Percentiles rank a stretch among this genome's conserved stretches.
Evolutionary conservation across 2,888 invertebrate genomes (phyloP).

Genomic region (Eupithecia subfuscata): DNA sequence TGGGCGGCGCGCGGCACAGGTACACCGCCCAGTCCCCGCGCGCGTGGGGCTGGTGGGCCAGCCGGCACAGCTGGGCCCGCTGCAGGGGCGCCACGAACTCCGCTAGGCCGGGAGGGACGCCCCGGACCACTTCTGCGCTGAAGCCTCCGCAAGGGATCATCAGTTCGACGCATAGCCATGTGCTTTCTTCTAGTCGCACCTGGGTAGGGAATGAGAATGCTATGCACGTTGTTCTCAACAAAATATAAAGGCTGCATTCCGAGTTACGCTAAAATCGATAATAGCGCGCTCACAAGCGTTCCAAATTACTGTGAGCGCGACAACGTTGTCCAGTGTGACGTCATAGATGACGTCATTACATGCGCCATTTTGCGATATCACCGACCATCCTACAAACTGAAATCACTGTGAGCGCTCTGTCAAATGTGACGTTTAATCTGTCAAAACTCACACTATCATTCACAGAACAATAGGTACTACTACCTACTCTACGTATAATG

Average conservation of each 20-base stretch:
- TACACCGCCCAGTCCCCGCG: slow-evolving; percentile 98
- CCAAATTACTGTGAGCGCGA: too few relatives aligned
- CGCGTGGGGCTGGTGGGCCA: slow-evolving; percentile 95
- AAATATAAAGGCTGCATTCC: background rate
- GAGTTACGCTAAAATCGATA: too few relatives aligned
- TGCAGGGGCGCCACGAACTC: slow-evolving; percentile 94
- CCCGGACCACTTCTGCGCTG: slow-evolving; percentile 97
- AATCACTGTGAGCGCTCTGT: too few relatives aligned
- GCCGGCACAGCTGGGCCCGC: slow-evolving; percentile 93
- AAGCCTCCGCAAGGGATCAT: slow-evolving; percentile 98
- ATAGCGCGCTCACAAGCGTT: too few relatives aligned
- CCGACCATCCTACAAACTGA: too few relatives aligned
- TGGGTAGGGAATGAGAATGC: slow-evolving; percentile 33
- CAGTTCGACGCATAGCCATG: slow-evolving; percentile 94
- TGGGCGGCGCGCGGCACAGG: slow-evolving; percentile 89
- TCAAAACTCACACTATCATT: too few relatives aligned
- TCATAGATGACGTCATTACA: too few relatives aligned
- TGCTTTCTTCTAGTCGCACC: slow-evolving; percentile 95
- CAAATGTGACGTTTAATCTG: too few relatives aligned
- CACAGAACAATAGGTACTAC: too few relatives aligned
- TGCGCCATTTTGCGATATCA: too few relatives aligned
- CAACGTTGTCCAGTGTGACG: too few relatives aligned
- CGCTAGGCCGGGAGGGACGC: slow-evolving; percentile 96
- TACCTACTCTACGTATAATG: too few relatives aligned
- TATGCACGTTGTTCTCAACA: background rate